Evolutionary conservation across 2,888 invertebrate genomes (phyloP).

Genomic region (Tridacna gigas): DNA sequence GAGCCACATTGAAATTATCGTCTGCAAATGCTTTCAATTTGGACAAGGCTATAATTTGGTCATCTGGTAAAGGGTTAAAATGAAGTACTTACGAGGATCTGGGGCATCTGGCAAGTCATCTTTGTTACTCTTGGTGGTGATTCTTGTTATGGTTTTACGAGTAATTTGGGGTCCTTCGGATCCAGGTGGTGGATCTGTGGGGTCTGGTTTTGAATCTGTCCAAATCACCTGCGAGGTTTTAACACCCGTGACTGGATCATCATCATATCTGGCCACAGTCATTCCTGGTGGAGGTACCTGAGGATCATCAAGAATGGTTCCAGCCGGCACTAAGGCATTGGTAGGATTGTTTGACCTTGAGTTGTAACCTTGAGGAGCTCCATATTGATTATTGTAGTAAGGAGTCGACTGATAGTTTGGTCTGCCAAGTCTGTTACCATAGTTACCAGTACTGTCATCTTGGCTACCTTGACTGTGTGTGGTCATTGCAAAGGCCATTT

Average conservation of each 20-base stretch:
- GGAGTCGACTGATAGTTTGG: slow-evolving; percentile 75
- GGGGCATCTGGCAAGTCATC: slow-evolving; percentile 74
- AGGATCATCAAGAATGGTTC: slow-evolving; percentile 70
- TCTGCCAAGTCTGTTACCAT: slow-evolving; percentile 46
- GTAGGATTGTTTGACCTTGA: slow-evolving; percentile 30
- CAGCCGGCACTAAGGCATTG: slow-evolving; percentile 62
- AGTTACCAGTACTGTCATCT: slow-evolving; percentile 34
- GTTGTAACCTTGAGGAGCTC: slow-evolving; percentile 36
- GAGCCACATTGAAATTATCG: neutral
- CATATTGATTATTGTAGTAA: slow-evolving; percentile 44
- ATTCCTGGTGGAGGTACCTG: slow-evolving; percentile 74
- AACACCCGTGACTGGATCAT: slow-evolving; percentile 74
- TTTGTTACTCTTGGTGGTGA: slow-evolving; percentile 74
- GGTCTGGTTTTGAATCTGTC: slow-evolving; percentile 77
- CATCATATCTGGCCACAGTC: slow-evolving; percentile 72
- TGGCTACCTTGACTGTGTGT: slow-evolving; percentile 56
- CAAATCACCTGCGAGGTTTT: slow-evolving; percentile 78
- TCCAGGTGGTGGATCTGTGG: slow-evolving; percentile 75
- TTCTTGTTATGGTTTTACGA: slow-evolving; percentile 76
- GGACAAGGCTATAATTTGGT: neutral
- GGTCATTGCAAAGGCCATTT: slow-evolving; percentile 71
- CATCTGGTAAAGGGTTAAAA: neutral
- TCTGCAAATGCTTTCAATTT: neutral
- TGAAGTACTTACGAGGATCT: slow-evolving; percentile 69
- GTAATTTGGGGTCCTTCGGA: slow-evolving; percentile 75